Base-by-base conservation (phyloP, 1,140 invertebrate genomes). In the Drosophila athabasca region DNA sequence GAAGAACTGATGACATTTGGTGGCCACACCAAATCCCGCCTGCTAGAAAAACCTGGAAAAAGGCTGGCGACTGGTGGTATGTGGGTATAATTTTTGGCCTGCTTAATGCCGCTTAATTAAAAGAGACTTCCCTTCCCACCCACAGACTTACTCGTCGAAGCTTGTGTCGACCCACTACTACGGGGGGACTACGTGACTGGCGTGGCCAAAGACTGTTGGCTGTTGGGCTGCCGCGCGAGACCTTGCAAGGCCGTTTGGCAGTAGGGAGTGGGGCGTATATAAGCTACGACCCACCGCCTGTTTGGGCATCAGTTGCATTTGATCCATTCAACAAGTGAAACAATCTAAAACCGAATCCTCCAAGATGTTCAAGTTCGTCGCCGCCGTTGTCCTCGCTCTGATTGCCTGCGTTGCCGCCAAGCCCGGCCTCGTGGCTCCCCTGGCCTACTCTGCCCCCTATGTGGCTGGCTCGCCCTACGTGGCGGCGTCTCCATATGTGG, bases 331-430 rank as follows among this genome's bases (percentile, higher is more conserved):
- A 55, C 78, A 62, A 54, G 66, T 59, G 49, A 53, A 50, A 61
- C 60, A 80, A 70, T 46, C 26, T 49, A 44, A 48, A 46, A 54
- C 24, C 50, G 57, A 54, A 46, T 31, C 69, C 64, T 6, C 6
- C 75, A 90, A 90, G 52, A 91, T 91, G 90, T 84, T 90, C 82
- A 90, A 91, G 75, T 81, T 85, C 62, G 24, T 90, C 67, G 89
- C 62, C 46, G 73, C 67, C 75, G 74, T 80, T 15, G 46, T 90
- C 57, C 64, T 90, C 73, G 87, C 81, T 50, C 65, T 90, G 65
- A 48, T 90, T 44, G 89, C 81, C 61, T 76, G 74, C 46, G 79
- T 66, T 7, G 72, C 83, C 15, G 83, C 83, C 62, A 91, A 91
- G 66, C 90, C 90, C 13, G 88, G 90, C 26, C 52, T 91, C 24